Evolutionary conservation across 1,140 invertebrate genomes (phyloP), one percentile per base, ranked within the genome.

Genomic region (Drosophila melanica): DNA sequence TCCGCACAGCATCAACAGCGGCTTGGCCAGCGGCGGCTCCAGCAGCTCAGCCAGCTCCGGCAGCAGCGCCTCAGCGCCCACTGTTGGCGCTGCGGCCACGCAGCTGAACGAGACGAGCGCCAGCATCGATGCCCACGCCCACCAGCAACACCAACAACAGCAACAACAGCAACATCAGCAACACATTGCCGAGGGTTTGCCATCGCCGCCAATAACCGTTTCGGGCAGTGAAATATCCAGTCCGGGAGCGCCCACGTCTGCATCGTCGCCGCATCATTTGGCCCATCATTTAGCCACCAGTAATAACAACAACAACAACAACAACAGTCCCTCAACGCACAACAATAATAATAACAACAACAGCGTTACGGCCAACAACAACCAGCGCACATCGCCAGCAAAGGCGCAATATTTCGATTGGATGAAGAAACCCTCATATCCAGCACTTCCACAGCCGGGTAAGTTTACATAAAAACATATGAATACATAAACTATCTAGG

Each of bases 361-460:
- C 57, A 81, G 78, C 54, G 86, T 82, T 16, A 90, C 90, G 39
- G 37, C 45, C 30, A 79, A 79, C 50, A 84, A 85, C 70, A 91
- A 90, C 18, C 79, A 92, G 65, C 81, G 82, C 30, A 92, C 94
- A 84, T 96, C 96, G 12, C 93, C 94, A 7, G 94, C 95, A 2
- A 94, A 94, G 12, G 96, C 95, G 55, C 97, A 96, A 0, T 97
- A 95, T 90, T 98, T 95, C 90, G 96, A 97, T 74, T 98, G 97
- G 97, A 97, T 98, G 95, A 97, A 96, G 90, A 97, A 96, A 91
- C 95, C 96, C 0, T 95, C 95, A 9, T 97, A 97, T 90, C 96
- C 97, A 87, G 95, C 93, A 48, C 95, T 96, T 84, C 95, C 95
- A 0, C 96, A 95, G 92, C 96, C 96, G 92, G 96, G 96, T 97